Evolutionary conservation across 2,113 vertebrate species (phyloP), one percentile per base, ranked within the genome.

Genomic region (Azemiops feae): DNA sequence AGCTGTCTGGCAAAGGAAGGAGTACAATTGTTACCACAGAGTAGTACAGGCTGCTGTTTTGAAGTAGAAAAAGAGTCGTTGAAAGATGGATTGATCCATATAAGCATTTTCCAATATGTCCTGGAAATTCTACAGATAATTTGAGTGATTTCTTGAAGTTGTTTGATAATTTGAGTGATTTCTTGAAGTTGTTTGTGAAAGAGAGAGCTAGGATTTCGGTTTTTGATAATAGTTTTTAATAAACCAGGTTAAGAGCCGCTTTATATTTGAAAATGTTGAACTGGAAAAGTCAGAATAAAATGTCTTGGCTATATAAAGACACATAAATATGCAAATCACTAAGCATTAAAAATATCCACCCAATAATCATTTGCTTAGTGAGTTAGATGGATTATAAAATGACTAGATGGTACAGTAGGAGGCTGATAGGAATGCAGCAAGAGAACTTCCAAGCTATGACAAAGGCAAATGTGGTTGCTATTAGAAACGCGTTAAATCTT

Each of bases 401-500:
- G 60, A 93, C 74, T 93, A 89, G 87, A 89, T 57, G 52, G 53
- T 69, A 47, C 87, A 88, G 64, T 60, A 89, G 86, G 90, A 89
- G 53, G 86, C 27, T 93, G 60, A 93, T 25, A 27, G 9, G 69
- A 69, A 94, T 64, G 34, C 86, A 52, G 85, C 89, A 92, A 22
- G 52, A 81, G 12, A 58, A 54, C 30, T 52, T 87, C 54, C 55
- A 89, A 89, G 69, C 88, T 34, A 58, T 85, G 88, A 57, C 85
- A 85, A 23, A 81, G 43, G 85, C 85, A 88, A 88, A 81, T 92
- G 81, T 89, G 86, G 91, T 92, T 94, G 93, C 93, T 58, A 94
- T 94, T 94, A 94, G 93, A 88, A 94, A 92, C 85, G 27, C 52
- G 89, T 91, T 94, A 92, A 92, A 90, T 58, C 89, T 92, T 92